Conservation (phyloP, 2,888 invertebrate species). For the Globia sparganii region DNA sequence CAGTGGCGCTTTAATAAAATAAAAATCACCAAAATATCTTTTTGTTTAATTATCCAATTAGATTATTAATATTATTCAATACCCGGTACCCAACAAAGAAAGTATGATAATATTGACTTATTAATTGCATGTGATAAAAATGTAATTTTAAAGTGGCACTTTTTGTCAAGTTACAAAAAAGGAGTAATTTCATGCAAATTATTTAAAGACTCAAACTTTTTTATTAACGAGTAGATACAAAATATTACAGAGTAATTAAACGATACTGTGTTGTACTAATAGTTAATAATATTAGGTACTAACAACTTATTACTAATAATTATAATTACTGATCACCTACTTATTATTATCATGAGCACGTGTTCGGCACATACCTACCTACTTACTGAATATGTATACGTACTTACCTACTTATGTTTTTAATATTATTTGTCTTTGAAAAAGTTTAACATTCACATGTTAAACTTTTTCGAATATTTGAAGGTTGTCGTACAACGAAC, state of each 20-base stretch:
- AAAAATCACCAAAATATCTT: background rate
- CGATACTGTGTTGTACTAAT: background rate
- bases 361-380: background rate
- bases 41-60: background rate
- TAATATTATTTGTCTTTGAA: background rate
- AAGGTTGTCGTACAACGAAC: background rate
- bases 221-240: slow-evolving; percentile 11
- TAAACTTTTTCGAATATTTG: background rate
- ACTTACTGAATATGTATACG: background rate
- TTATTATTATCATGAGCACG: background rate
- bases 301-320: background rate
- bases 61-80: background rate
- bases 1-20: background rate
- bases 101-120: background rate
- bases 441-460: background rate
- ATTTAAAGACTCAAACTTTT: background rate
- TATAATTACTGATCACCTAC: background rate
- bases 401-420: background rate
- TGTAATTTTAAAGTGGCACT: background rate
- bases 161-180: background rate
- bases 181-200: background rate
- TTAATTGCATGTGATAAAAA: background rate
- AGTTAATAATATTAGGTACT: background rate
- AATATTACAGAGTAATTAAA: background rate
- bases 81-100: background rate